These are phyloP conservation scores for Chaetodon trifascialis DNA, from an alignment of 2,113 vertebrate genomes.

Conservation along the genomic window DNA sequence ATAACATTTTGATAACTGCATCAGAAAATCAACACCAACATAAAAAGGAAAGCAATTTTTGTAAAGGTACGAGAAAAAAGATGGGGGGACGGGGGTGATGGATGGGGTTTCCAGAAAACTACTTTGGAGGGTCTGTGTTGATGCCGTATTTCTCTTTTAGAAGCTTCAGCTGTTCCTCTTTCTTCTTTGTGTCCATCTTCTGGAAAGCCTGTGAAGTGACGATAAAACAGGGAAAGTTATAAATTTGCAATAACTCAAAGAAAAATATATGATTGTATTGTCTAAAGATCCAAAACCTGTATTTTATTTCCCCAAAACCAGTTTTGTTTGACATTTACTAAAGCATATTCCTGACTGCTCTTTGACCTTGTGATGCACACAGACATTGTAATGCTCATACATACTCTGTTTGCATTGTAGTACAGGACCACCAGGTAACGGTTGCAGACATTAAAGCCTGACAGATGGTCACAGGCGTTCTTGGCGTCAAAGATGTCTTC, in stretches of 20 bases:
- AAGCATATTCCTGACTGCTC: background rate
- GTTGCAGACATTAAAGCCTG: constrained; percentile 99
- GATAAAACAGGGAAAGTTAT: background rate
- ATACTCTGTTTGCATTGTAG: constrained; percentile 97
- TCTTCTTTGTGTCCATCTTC: constrained; percentile 99
- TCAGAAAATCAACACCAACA: background rate
- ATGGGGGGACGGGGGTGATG: background rate
- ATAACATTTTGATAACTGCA: background rate
- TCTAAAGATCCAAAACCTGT: background rate
- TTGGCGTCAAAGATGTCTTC: constrained; percentile 99
- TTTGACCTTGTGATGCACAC: background rate
- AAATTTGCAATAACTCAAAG: background rate
- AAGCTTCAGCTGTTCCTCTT: constrained; percentile 98
- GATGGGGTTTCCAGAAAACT: constrained; percentile 40
- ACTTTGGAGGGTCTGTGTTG: constrained; percentile 98
- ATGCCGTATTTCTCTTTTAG: constrained; percentile 99
- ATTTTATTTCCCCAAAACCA: background rate
- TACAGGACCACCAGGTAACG: constrained; percentile 98
- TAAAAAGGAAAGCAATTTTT: constrained; percentile 5
- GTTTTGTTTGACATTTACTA: background rate
- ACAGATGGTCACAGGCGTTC: constrained; percentile 98
- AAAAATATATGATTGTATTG: background rate
- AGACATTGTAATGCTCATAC: constrained; percentile 51
- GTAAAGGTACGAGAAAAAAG: constrained; percentile 25
- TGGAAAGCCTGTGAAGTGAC: constrained; percentile 91